A percentile compares a stretch with the other conserved stretches of the same genome.
phyloP scores from a whole-genome alignment of 2,888 invertebrate species.

The Lathronympha strigana region DNA sequence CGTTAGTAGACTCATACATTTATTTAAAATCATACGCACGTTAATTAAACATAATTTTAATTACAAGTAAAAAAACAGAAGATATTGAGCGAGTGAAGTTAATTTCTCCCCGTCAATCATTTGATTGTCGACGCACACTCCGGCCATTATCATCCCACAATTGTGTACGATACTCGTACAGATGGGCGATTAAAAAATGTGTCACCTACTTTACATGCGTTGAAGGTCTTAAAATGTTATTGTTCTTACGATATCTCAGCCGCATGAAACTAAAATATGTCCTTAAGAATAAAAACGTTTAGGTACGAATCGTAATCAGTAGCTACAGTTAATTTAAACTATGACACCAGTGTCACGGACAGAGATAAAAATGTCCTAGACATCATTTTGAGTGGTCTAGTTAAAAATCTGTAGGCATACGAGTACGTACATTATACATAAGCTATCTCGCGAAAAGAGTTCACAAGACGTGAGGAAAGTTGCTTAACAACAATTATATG shows the following conservation, averaged over 20 bases:
- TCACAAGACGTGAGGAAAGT: constrained; percentile 36
- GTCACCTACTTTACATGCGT: constrained; percentile 77
- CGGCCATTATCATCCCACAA: constrained; percentile 38
- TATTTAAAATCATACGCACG: too few relatives aligned
- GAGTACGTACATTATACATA: neutral
- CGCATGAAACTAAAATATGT: constrained; percentile 17
- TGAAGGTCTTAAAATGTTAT: constrained; percentile 74
- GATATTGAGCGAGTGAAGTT: constrained; percentile 1
- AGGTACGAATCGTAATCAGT: constrained; percentile 51
- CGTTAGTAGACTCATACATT: too few relatives aligned
- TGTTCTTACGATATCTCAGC: constrained; percentile 60
- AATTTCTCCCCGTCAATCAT: constrained; percentile 25
- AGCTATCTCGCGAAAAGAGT: constrained; percentile 10
- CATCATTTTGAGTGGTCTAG: constrained; percentile 45
- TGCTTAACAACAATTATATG: constrained; percentile 34
- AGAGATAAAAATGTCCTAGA: constrained; percentile 57
- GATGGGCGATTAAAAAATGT: constrained; percentile 51
- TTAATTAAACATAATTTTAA: neutral
- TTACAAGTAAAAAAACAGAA: neutral
- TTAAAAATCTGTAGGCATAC: constrained; percentile 31
- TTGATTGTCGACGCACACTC: constrained; percentile 11
- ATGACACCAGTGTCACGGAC: constrained; percentile 72
- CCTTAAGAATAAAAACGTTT: constrained; percentile 22
- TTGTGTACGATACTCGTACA: constrained; percentile 33
- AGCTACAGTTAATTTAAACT: constrained; percentile 54